Conservation (phyloP, 2,888 invertebrate species). For the Cyrtodaria siliqua region DNA sequence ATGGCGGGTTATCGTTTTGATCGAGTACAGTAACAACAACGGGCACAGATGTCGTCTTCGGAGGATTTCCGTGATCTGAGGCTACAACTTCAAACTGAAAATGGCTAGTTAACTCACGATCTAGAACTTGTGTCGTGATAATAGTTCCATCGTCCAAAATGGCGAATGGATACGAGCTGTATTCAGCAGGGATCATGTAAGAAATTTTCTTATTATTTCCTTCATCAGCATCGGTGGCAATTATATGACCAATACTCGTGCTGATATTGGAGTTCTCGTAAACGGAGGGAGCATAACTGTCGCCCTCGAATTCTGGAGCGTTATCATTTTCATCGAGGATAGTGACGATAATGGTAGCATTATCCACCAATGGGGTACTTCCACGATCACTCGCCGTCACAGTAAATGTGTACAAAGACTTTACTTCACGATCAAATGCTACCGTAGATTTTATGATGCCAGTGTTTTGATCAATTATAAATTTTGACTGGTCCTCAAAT, state of each 20-base stretch:
- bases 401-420: constrained; percentile 60
- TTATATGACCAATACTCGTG: constrained; percentile 56
- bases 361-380: constrained; percentile 29
- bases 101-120: constrained; percentile 67
- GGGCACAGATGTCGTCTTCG: constrained; percentile 61
- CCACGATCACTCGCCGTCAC: constrained; percentile 66
- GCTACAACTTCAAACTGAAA: constrained; percentile 69
- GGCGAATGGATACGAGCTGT: constrained; percentile 63
- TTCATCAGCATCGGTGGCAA: constrained; percentile 91
- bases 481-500: constrained; percentile 34
- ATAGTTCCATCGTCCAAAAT: constrained; percentile 71
- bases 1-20: constrained; percentile 76
- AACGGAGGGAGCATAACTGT: constrained; percentile 62
- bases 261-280: constrained; percentile 63
- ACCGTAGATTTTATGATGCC: constrained; percentile 65
- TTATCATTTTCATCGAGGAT: constrained; percentile 69
- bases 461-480: constrained; percentile 56
- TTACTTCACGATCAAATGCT: constrained; percentile 69
- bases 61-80: constrained; percentile 69
- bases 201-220: constrained; percentile 86
- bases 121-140: constrained; percentile 62
- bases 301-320: constrained; percentile 60
- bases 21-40: constrained; percentile 71
- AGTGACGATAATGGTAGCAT: constrained; percentile 55
- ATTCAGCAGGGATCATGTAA: constrained; percentile 52